Conservation (phyloP, 1,140 invertebrate species). For the Drosophila sproati region DNA sequence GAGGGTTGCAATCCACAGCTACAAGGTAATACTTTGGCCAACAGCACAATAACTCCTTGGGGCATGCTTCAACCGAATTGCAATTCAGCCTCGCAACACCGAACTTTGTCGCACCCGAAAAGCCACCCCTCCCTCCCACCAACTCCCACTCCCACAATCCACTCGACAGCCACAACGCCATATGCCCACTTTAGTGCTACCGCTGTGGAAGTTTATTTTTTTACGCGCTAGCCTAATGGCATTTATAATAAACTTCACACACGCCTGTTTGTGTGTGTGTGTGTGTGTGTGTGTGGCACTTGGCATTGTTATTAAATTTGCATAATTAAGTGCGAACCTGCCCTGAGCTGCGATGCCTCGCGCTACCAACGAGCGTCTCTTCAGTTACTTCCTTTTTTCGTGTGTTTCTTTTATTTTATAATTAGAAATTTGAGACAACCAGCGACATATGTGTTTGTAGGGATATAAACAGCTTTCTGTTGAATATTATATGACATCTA, state of each 20-base stretch:
- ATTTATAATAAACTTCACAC: slow-evolving; percentile 62
- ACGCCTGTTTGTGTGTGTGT: slow-evolving; percentile 7
- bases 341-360: slow-evolving; percentile 41
- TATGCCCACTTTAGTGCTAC: slow-evolving; percentile 6
- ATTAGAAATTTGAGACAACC: slow-evolving; percentile 41
- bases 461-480: slow-evolving; percentile 17
- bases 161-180: too few species aligned
- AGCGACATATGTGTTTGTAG: not conserved
- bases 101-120: slow-evolving; percentile 6
- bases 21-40: slow-evolving; percentile 52
- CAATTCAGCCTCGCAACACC: slow-evolving; percentile 32
- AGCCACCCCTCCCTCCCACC: too few species aligned
- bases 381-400: slow-evolving; percentile 5
- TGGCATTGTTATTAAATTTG: slow-evolving; percentile 78
- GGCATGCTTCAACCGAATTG: slow-evolving; percentile 75
- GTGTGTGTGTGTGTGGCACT: slow-evolving; percentile 36
- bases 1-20: too few species aligned
- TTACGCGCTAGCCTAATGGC: slow-evolving; percentile 55
- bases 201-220: slow-evolving; percentile 14
- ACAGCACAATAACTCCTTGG: slow-evolving; percentile 64
- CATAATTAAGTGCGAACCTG: slow-evolving; percentile 76
- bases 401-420: slow-evolving; percentile 34
- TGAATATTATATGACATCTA: slow-evolving; percentile 32
- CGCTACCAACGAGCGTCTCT: slow-evolving; percentile 19
- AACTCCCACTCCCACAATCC: not conserved